phyloP scores from a whole-genome alignment of 2,797 vertebrate genomes.

The Kryptolebias ocellatus region DNA sequence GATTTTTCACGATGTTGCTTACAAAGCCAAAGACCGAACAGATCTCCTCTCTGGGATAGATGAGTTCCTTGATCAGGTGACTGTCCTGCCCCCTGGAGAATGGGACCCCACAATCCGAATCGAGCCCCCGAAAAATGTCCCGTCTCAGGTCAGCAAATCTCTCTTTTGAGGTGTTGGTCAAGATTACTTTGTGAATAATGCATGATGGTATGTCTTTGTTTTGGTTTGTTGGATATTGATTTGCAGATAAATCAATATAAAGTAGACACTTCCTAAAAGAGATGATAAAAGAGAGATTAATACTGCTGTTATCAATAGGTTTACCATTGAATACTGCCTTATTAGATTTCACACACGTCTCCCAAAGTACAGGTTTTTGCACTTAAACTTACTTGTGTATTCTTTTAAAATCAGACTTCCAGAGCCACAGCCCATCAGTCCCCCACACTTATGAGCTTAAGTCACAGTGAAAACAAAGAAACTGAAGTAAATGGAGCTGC shows the following conservation, averaged over 20 bases:
- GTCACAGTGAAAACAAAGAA: slow-evolving; percentile 14
- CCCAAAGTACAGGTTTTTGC: slow-evolving; percentile 1
- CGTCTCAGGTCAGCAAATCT: slow-evolving; percentile 87
- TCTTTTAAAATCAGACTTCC: background rate
- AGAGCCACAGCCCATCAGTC: background rate
- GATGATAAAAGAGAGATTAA: background rate
- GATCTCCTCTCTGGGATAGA: slow-evolving; percentile 96
- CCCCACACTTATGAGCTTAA: slow-evolving; percentile 18
- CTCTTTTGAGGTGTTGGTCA: background rate
- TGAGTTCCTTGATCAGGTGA: slow-evolving; percentile 97
- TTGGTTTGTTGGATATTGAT: background rate
- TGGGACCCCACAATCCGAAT: slow-evolving; percentile 98
- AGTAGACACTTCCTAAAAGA: background rate
- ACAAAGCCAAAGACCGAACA: slow-evolving; percentile 95
- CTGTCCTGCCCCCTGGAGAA: slow-evolving; percentile 94
- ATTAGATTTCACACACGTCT: background rate
- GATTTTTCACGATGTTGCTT: slow-evolving; percentile 97
- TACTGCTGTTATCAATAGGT: background rate
- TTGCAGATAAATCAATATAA: background rate
- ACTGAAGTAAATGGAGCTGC: background rate
- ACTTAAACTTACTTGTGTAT: background rate
- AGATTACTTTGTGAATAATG: background rate
- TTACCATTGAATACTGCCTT: background rate
- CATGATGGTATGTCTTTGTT: background rate
- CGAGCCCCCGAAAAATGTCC: slow-evolving; percentile 94